Base-by-base conservation (phyloP, 2,113 vertebrate species). In the Aegypius monachus region DNA sequence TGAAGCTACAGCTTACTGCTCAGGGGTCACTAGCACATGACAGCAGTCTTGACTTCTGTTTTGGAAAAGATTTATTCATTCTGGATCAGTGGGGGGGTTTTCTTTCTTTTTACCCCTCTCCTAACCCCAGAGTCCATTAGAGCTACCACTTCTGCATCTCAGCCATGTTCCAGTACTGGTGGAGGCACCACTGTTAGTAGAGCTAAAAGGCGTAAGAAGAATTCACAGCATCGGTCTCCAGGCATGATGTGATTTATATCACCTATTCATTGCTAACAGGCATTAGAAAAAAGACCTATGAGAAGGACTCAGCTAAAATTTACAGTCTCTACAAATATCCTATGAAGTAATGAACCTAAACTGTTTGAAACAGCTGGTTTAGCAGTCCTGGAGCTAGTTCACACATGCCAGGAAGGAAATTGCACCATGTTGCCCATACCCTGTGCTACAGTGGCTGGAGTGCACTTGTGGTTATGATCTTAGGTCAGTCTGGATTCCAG, bases 191-290 rank as follows among this genome's bases (percentile, higher is more conserved):
- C n/a, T 8, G 27, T 53, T 82, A 31, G 32, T 4, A 63, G 36
- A 73, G 19, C 23, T 72, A 27, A 48, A 90, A 74, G 53, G 5
- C 79, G 6, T 79, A 52, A 53, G 13, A 63, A 62, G 55, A 63
- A 16, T 36, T 42, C 18, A 38, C 11, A 73, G 16, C 20, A 26
- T 10, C 17, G 1, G 19, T 79, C 36, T 73, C 10, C 21, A 50
- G 53, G 10, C n/a, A 22, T 20, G 13, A 38, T 0, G 0, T 63
- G 36, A 18, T 70, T 15, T 18, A 9, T 79, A 31, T 65, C 66
- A 65, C 83, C n/a, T 36, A 34, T 68, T 80, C 31, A 18, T 52
- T 81, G 36, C 71, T 82, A 63, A 50, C 14, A 48, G 26, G 10
- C n/a, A n/a, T 94, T 74, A 68, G 66, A 61, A 84, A 59, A 31